Evolutionary conservation across 2,888 invertebrate species (phyloP).

Genomic region (Meteorus cinctellus): DNA sequence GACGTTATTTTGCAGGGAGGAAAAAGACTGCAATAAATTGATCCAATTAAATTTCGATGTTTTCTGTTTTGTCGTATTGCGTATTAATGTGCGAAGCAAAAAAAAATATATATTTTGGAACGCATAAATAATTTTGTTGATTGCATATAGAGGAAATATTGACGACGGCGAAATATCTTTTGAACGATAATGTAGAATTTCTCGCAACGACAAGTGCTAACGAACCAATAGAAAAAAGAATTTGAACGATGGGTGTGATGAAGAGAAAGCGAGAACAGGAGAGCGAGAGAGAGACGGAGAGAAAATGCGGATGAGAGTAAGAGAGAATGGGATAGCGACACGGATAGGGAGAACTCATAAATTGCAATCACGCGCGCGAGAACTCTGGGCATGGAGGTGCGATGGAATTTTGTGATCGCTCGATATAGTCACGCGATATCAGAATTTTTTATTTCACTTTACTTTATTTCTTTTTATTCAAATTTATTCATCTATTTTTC

Average conservation of each 20-base stretch:
- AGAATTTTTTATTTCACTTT: conserved; percentile 8
- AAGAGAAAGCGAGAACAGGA: conserved; percentile 21
- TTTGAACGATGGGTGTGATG: conserved; percentile 49
- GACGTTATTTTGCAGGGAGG: too few species aligned
- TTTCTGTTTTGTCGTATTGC: neutral
- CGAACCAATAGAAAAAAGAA: conserved; percentile 63
- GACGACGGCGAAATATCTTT: conserved; percentile 28
- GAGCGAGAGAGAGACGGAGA: too few species aligned
- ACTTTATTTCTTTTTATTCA: neutral
- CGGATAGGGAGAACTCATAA: conserved; percentile 57
- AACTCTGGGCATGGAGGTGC: conserved; percentile 3
- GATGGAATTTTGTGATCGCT: conserved; percentile 20
- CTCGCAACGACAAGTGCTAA: conserved; percentile 53
- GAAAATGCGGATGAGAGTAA: conserved; percentile 29
- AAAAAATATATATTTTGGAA: too few species aligned
- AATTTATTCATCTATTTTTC: conserved; percentile 5
- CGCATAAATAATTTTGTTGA: conserved; percentile 47
- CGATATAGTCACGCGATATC: conserved; percentile 14
- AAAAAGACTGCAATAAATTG: too few species aligned
- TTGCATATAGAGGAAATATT: conserved; percentile 46
- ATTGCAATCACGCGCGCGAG: conserved; percentile 60
- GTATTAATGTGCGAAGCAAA: too few species aligned
- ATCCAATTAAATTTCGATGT: neutral
- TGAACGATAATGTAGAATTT: conserved; percentile 38
- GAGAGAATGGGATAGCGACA: neutral